Evolutionary conservation across 2,797 vertebrate species (phyloP).

Genomic region (Streptopelia turtur): DNA sequence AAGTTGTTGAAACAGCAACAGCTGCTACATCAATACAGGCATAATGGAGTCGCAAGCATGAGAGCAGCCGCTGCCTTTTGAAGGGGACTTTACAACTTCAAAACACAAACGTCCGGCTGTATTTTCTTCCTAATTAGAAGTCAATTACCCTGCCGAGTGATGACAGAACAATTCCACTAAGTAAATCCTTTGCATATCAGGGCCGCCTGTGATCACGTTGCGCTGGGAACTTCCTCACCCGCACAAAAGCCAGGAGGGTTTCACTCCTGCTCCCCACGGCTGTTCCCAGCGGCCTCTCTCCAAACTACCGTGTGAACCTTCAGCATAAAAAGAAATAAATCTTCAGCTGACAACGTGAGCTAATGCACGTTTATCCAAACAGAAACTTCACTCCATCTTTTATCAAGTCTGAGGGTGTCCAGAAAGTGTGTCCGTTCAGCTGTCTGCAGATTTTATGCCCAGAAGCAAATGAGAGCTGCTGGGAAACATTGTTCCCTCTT

Average conservation of each 20-base stretch:
- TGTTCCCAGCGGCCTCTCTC: background rate
- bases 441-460: background rate
- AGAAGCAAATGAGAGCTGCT: background rate
- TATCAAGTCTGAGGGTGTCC: background rate
- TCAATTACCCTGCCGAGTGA: conserved; percentile 27
- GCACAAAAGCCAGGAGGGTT: background rate
- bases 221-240: background rate
- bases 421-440: background rate
- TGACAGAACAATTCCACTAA: conserved; percentile 16
- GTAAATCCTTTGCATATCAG: background rate
- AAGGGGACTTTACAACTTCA: conserved; percentile 22
- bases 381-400: background rate
- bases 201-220: background rate
- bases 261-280: background rate
- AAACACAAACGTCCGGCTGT: background rate
- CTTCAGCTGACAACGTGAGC: background rate
- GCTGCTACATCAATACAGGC: background rate
- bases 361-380: background rate
- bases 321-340: background rate
- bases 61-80: background rate
- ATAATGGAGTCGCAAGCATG: background rate
- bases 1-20: conserved; percentile 32
- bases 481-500: background rate
- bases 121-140: conserved; percentile 16
- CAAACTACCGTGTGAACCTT: background rate